Conservation (phyloP, 2,797 vertebrate genomes). For the Odontamblyopus lacepedii region DNA sequence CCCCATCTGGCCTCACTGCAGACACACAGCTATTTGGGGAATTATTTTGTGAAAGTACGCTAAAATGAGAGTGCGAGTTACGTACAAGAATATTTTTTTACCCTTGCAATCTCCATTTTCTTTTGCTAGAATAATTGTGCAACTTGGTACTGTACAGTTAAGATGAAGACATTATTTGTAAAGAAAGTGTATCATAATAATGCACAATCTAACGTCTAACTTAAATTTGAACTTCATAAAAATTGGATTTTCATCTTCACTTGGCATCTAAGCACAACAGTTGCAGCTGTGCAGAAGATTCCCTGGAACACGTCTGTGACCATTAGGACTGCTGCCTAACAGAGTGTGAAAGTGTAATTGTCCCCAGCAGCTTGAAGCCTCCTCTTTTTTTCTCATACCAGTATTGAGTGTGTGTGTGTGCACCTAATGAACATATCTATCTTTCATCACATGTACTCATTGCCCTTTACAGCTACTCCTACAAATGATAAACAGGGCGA, state of each 20-base stretch:
- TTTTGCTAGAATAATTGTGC: background rate
- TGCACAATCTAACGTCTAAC: too few relatives aligned
- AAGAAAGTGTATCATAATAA: too few relatives aligned
- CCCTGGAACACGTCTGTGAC: constrained; percentile 60
- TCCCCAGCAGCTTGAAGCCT: constrained; percentile 55
- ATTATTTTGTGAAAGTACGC: background rate
- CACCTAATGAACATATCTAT: constrained; percentile 40
- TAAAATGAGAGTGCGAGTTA: background rate
- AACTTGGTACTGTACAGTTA: background rate
- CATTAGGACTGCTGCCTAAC: constrained; percentile 69
- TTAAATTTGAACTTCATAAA: background rate
- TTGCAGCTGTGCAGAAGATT: constrained; percentile 60
- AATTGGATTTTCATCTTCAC: constrained; percentile 24
- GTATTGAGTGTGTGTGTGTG: constrained; percentile 23
- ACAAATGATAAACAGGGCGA: constrained; percentile 37
- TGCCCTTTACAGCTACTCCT: constrained; percentile 36
- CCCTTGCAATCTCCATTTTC: background rate
- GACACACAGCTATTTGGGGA: background rate
- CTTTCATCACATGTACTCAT: constrained; percentile 42
- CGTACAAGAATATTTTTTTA: background rate
- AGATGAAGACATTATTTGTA: too few relatives aligned
- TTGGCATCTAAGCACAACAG: constrained; percentile 60
- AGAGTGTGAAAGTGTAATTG: constrained; percentile 73
- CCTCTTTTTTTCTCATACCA: constrained; percentile 22
- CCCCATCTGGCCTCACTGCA: constrained; percentile 48